These are phyloP conservation scores for Microtus richardsoni DNA, from an alignment of 2,113 vertebrate species.

Conservation along the genomic window DNA sequence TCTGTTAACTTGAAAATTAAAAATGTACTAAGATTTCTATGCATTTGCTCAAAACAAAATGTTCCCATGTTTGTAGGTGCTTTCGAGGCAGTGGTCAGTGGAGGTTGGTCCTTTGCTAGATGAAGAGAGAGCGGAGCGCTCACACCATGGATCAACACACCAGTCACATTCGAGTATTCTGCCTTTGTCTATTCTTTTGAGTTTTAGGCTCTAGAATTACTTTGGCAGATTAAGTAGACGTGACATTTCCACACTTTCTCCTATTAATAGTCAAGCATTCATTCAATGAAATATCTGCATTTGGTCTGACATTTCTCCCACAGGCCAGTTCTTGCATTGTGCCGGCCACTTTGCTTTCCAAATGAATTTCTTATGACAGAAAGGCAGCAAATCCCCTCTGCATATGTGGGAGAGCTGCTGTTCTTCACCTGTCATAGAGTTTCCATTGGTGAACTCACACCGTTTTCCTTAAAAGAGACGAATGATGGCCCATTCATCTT, in stretches of 20 bases:
- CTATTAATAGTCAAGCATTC: background rate
- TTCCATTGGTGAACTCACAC: background rate
- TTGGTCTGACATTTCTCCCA: background rate
- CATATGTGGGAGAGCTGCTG: background rate
- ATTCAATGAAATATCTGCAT: background rate
- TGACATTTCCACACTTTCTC: background rate
- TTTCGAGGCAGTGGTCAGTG: background rate
- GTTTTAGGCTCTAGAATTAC: background rate
- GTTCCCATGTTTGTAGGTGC: background rate
- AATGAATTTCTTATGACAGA: background rate
- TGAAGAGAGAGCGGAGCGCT: background rate
- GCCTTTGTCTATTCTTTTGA: background rate
- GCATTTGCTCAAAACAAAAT: background rate
- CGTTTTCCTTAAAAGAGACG: conserved; percentile 37
- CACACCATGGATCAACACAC: background rate
- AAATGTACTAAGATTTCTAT: background rate
- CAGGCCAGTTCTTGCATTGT: background rate
- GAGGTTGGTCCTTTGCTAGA: background rate
- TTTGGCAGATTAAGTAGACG: background rate
- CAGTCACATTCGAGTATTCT: background rate
- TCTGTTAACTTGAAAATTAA: background rate
- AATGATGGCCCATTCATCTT: background rate
- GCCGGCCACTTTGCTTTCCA: background rate
- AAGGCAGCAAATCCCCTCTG: background rate
- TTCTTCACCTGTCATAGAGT: background rate